Evolutionary conservation across 2,888 invertebrate species (phyloP), one percentile per base, ranked within the genome.

Genomic region (Agonopterix subpropinquella): DNA sequence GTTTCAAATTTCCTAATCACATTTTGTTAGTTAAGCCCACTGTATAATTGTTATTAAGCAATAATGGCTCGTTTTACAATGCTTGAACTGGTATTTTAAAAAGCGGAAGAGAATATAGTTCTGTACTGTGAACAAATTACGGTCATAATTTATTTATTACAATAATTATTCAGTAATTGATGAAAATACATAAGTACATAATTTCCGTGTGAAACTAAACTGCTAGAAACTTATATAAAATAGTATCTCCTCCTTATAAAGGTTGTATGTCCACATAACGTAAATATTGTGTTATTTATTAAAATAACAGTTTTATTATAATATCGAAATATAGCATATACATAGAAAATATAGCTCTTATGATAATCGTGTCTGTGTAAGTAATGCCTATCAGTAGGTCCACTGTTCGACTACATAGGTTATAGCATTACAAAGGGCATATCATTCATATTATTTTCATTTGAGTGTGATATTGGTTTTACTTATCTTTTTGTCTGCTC

Each of bases 251-350:
- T 82, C 80, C 83, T 82, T 86, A 74, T 70, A 72, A 85, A 85
- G 84, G 85, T 85, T 86, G 85, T 85, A 82, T 77, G 82, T 84
- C 81, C 80, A 81, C n/a, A 39, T 82, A 81, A 79, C 70, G 70
- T 83, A 80, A 79, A 67, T 75, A 78, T 77, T 80, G 72, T 79
- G 77, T 83, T 85, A 80, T 81, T 39, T 80, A 72, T 78, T 39
- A 39, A 39, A 39, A 39, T 45, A 80, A 80, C 77, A 77, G 72
- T 80, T 76, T 77, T 77, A 80, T 77, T 74, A 73, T 59, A 59
- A 64, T 80, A 77, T 77, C 72, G 69, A 73, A 67, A 63, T 70
- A 70, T 80, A 80, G 76, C 70, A 61, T 75, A 76, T 52, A 70
- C 74, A 77, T 72, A 68, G 64, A 66, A 59, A 71, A 63, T 71